Base-by-base conservation (phyloP, 1,140 invertebrate genomes). In the Cyrtorhinus lividipennis region DNA sequence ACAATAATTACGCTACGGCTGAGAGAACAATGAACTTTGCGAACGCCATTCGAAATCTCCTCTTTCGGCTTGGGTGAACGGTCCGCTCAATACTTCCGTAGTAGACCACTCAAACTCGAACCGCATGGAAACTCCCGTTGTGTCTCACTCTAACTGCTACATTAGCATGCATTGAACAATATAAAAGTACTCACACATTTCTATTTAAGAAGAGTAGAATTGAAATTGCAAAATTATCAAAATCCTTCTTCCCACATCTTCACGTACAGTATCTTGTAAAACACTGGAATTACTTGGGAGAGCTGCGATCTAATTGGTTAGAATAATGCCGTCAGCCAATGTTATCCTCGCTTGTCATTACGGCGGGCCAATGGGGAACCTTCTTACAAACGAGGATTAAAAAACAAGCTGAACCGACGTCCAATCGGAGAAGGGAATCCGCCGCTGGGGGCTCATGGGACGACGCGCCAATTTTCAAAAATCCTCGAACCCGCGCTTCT, bases 301-400 rank as follows among this genome's bases (percentile, higher is more conserved):
- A 72, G 67, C 70, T 64, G 70, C 69, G 66, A 71, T 72, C 71
- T 74, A 74, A 76, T 76, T 75, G 75, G 74, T 71, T 72, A 72
- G 72, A 74, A 75, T 72, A 74, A 72, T 72, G 71, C 71, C 67
- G 71, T 72, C 72, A 70, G 71, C 59, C 66, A 60, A 67, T 66
- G 65, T 61, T 58, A 59, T 60, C 65, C 59, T 58, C 66, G 60
- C 64, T 68, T 68, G 66, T 67, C 66, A 65, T 66, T 65, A 65
- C 78, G 77, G 77, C 74, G 76, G 75, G 77, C 79, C 80, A 81
- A 81, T 81, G 78, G 79, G 76, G 77, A 77, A 77, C 77, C 77
- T 76, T 75, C 76, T 80, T 79, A 75, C 75, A 77, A 75, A 74
- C 72, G 72, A 71, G 73, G 73, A 78, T 77, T 76, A 69, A 69